Evolutionary conservation across 2,113 vertebrate genomes (phyloP).

Genomic region (Lepisosteus oculatus): DNA sequence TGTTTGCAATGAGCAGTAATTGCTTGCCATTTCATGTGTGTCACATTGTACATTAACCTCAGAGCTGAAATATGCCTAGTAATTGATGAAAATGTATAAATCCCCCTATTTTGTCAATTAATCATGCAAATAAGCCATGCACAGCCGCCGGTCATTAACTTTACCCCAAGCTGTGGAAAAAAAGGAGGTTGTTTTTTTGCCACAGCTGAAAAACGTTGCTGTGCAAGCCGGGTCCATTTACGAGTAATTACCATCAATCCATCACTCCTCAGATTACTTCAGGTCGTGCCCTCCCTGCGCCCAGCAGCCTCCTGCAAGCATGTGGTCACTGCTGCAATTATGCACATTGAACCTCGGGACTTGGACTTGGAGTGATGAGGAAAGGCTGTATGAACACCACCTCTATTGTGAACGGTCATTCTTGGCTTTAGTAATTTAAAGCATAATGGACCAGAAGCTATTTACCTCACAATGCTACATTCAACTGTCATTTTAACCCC

Average conservation of each 20-base stretch:
- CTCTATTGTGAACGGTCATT: conserved; percentile 57
- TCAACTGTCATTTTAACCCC: conserved; percentile 55
- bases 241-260: conserved; percentile 76
- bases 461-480: conserved; percentile 61
- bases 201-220: conserved; percentile 67
- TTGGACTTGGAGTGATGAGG: conserved; percentile 56
- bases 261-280: conserved; percentile 74
- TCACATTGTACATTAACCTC: too few relatives aligned
- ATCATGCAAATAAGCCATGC: conserved; percentile 22
- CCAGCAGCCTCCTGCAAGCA: conserved; percentile 60
- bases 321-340: conserved; percentile 71
- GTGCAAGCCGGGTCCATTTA: conserved; percentile 69
- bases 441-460: conserved; percentile 27
- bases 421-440: conserved; percentile 31
- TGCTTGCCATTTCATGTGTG: not conserved
- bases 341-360: conserved; percentile 61
- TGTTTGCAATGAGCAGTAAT: not conserved
- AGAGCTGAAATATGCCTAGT: not conserved
- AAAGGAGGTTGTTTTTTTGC: conserved; percentile 17
- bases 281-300: conserved; percentile 63
- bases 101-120: conserved; percentile 6
- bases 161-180: conserved; percentile 34
- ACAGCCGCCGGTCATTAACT: conserved; percentile 35
- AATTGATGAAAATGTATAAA: conserved; percentile 1
- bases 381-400: conserved; percentile 54